Evolutionary conservation across 2,888 invertebrate genomes (phyloP).

Genomic region (Actias luna): DNA sequence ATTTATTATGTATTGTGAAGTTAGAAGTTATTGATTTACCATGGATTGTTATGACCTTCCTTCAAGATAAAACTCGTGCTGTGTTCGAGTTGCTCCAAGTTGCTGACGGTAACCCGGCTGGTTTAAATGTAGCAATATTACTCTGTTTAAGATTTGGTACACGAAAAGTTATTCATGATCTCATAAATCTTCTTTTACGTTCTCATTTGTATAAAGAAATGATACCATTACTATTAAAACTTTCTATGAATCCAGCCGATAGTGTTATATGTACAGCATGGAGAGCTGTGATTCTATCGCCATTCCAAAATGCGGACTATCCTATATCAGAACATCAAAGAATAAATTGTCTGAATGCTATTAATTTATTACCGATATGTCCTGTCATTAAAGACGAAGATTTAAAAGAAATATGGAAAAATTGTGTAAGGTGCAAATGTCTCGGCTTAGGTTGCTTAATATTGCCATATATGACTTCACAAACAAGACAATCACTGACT

Average conservation of each 20-base stretch:
- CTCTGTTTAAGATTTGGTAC: conserved; percentile 60
- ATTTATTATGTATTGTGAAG: conserved; percentile 64
- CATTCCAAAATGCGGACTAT: conserved; percentile 74
- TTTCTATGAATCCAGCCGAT: conserved; percentile 52
- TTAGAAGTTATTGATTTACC: conserved; percentile 74
- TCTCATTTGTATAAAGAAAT: conserved; percentile 64
- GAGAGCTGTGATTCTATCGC: conserved; percentile 67
- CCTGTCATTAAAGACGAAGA: conserved; percentile 72
- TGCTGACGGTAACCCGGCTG: conserved; percentile 55
- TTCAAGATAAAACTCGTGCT: conserved; percentile 65
- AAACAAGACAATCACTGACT: conserved; percentile 56
- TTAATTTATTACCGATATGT: conserved; percentile 72
- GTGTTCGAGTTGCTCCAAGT: conserved; percentile 65
- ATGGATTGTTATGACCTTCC: conserved; percentile 69
- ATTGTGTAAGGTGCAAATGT: conserved; percentile 70
- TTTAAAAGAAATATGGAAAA: conserved; percentile 72
- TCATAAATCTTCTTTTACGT: conserved; percentile 58
- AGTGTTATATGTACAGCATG: conserved; percentile 63
- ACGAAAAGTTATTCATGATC: conserved; percentile 46
- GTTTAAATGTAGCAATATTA: conserved; percentile 61
- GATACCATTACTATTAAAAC: conserved; percentile 63
- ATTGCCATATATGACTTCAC: conserved; percentile 68
- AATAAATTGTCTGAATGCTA: conserved; percentile 63
- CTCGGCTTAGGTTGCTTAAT: conserved; percentile 70
- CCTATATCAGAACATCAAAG: conserved; percentile 74